phyloP scores from a whole-genome alignment of 2,113 vertebrate genomes.

The Potamarius usumacintae region DNA sequence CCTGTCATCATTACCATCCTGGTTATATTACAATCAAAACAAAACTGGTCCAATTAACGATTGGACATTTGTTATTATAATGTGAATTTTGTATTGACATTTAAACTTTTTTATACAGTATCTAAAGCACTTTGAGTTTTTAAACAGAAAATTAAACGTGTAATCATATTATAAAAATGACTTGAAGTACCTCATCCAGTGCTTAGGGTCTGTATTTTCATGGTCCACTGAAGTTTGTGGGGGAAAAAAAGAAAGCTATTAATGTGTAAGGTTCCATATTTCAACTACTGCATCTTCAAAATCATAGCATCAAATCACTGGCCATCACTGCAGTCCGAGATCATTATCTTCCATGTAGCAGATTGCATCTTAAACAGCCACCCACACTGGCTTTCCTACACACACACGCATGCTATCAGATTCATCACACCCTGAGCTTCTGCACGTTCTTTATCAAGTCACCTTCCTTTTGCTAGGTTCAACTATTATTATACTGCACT shows the following conservation, averaged over 20 bases:
- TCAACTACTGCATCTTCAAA: neutral
- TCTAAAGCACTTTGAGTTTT: neutral
- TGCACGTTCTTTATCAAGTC: neutral
- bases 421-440: neutral
- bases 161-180: neutral
- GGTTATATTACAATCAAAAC: constrained; percentile 3
- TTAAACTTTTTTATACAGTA: neutral
- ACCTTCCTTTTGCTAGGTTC: constrained; percentile 16
- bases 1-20: neutral
- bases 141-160: neutral
- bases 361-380: constrained; percentile 24
- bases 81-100: neutral
- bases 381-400: constrained; percentile 28
- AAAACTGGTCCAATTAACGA: neutral
- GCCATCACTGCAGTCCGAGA: neutral
- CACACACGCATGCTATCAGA: constrained; percentile 24
- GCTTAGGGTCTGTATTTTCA: neutral
- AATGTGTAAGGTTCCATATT: neutral
- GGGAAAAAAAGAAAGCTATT: neutral
- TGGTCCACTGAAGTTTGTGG: neutral
- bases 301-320: neutral
- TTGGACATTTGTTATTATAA: neutral
- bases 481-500: neutral
- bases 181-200: neutral
- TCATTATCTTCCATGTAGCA: constrained; percentile 19